Conservation (phyloP, 1,140 invertebrate species). For the Diachasma alloeum region DNA sequence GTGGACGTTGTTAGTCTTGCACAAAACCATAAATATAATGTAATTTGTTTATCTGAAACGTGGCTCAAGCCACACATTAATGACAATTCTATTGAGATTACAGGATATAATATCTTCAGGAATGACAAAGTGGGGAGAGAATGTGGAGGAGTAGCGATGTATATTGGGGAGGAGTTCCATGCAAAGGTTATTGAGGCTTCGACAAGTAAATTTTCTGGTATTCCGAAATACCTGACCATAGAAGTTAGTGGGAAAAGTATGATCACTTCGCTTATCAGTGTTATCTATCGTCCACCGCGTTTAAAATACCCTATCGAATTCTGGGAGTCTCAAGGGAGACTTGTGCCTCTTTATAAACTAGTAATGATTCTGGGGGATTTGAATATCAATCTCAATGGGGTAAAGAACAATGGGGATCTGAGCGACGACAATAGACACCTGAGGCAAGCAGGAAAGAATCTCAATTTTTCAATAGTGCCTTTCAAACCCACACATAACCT, state of each 20-base stretch:
- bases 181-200: background rate
- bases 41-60: slow-evolving; percentile 1
- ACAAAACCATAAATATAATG: background rate
- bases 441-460: background rate
- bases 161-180: background rate
- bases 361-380: slow-evolving; percentile 1
- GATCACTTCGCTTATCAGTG: background rate
- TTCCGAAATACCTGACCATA: background rate
- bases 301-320: background rate
- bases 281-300: background rate
- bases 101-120: background rate
- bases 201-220: background rate
- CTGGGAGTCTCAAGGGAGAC: background rate
- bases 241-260: background rate
- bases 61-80: background rate
- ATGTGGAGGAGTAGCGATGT: slow-evolving; percentile 3
- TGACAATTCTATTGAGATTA: background rate
- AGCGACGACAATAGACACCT: background rate
- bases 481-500: background rate
- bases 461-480: background rate
- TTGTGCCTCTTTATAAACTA: background rate
- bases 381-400: background rate
- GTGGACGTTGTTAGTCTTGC: background rate
- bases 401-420: background rate
- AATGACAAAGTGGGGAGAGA: background rate